These are phyloP conservation scores for Plestiodon gilberti DNA, from an alignment of 2,113 vertebrate species.

Conservation along the genomic window DNA sequence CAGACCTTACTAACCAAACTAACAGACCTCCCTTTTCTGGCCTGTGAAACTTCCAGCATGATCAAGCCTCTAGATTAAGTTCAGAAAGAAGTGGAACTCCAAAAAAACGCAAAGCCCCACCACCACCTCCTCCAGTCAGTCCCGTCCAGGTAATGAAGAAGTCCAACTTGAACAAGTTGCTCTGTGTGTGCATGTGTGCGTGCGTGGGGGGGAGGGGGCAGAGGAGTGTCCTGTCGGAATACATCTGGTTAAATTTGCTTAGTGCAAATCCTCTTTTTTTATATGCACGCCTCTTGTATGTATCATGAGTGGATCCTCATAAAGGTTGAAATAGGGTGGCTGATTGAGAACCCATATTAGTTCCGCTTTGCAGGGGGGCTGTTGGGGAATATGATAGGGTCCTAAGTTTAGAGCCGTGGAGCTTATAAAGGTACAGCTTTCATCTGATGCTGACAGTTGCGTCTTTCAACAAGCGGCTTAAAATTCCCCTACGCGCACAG, in stretches of 20 bases:
- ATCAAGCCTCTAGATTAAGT: conserved; percentile 94
- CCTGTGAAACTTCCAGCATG: conserved; percentile 91
- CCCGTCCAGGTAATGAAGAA: conserved; percentile 90
- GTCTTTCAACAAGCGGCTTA: background rate
- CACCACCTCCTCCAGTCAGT: conserved; percentile 96
- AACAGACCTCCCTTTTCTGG: conserved; percentile 84
- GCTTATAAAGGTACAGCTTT: conserved; percentile 6
- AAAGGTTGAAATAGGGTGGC: background rate
- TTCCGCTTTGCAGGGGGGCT: conserved; percentile 24
- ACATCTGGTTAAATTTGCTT: conserved; percentile 36
- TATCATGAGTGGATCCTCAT: conserved; percentile 4
- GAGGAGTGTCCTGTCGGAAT: conserved; percentile 32
- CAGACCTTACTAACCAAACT: conserved; percentile 84
- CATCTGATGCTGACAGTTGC: background rate
- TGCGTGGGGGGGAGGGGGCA: background rate
- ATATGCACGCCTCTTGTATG: background rate
- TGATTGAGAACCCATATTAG: background rate
- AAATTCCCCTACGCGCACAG: conserved; percentile 1
- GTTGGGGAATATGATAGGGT: conserved; percentile 1
- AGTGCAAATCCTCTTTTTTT: conserved; percentile 11
- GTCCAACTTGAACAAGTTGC: conserved; percentile 40
- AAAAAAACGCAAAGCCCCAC: conserved; percentile 99
- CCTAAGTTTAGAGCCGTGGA: background rate
- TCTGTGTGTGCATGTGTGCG: conserved; percentile 26
- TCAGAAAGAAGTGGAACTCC: conserved; percentile 98